Evolutionary conservation across 2,797 vertebrate genomes (phyloP).

Genomic region (Hydrolagus colliei): DNA sequence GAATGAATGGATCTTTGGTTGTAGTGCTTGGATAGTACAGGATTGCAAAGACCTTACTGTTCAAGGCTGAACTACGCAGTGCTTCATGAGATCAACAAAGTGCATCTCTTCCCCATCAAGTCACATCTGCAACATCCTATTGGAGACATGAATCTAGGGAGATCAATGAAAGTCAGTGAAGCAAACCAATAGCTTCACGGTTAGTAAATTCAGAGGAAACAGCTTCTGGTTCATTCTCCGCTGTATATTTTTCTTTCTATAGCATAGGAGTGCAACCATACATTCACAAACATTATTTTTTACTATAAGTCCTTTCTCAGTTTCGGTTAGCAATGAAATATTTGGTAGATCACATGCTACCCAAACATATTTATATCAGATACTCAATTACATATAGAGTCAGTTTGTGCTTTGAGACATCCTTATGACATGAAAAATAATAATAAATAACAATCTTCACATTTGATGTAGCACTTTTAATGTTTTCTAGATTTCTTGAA

Average conservation of each 20-base stretch:
- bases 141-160: constrained; percentile 6
- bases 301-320: background rate
- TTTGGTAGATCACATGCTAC: background rate
- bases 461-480: too few species aligned
- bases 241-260: constrained; percentile 28
- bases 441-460: too few species aligned
- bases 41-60: background rate
- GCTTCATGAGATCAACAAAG: background rate
- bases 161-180: constrained; percentile 23
- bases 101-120: background rate
- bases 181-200: constrained; percentile 18
- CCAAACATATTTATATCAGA: background rate
- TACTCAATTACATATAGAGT: background rate
- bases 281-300: background rate
- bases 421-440: too few species aligned
- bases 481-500: too few species aligned
- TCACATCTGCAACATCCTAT: constrained; percentile 9
- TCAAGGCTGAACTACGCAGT: background rate
- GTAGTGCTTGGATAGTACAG: background rate
- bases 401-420: background rate
- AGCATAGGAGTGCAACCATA: constrained; percentile 12
- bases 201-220: constrained; percentile 18
- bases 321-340: background rate
- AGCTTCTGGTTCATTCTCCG: background rate
- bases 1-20: background rate